These are phyloP conservation scores for Morbakka virulenta DNA, from an alignment of 30 jellyfish, hydroid and myxozoan genomes.

Conservation along the genomic window DNA sequence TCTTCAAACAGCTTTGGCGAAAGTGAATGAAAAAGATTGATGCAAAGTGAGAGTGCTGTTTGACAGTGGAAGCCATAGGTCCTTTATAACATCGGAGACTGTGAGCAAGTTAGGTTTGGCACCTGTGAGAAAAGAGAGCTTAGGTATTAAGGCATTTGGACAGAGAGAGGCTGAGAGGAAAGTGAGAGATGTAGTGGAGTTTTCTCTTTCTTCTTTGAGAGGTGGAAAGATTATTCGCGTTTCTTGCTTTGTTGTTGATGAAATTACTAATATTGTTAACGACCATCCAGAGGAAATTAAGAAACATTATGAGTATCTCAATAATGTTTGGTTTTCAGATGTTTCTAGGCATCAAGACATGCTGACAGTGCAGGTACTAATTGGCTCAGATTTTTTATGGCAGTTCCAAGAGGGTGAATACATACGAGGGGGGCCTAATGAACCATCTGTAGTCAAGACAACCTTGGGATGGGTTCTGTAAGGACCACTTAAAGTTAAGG, in stretches of 20 bases:
- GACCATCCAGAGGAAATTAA: background rate
- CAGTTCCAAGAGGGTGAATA: slow-evolving; percentile 14
- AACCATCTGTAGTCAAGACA: too few species aligned
- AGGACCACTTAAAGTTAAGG: too few species aligned
- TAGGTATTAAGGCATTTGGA: slow-evolving; percentile 10
- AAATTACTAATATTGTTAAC: background rate
- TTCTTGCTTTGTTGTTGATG: background rate
- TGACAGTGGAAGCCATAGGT: slow-evolving; percentile 21
- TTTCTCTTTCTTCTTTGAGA: background rate
- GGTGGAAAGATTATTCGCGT: background rate
- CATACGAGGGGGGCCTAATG: slow-evolving; percentile 1
- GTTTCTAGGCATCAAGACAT: slow-evolving; percentile 12
- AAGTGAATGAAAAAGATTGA: slow-evolving; percentile 9
- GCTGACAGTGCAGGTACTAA: slow-evolving; percentile 5
- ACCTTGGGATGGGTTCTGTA: too few species aligned
- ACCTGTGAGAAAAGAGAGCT: slow-evolving; percentile 6
- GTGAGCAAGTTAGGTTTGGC: background rate
- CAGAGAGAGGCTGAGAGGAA: background rate
- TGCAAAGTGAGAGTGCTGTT: slow-evolving; percentile 8
- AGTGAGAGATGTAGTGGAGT: background rate
- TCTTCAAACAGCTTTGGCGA: slow-evolving; percentile 9
- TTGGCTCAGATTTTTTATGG: slow-evolving; percentile 25
- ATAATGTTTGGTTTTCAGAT: background rate
- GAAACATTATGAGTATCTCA: background rate
- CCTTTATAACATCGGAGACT: slow-evolving; percentile 11